phyloP scores from a whole-genome alignment of 2,888 invertebrate genomes.

The Papilio gigon region DNA sequence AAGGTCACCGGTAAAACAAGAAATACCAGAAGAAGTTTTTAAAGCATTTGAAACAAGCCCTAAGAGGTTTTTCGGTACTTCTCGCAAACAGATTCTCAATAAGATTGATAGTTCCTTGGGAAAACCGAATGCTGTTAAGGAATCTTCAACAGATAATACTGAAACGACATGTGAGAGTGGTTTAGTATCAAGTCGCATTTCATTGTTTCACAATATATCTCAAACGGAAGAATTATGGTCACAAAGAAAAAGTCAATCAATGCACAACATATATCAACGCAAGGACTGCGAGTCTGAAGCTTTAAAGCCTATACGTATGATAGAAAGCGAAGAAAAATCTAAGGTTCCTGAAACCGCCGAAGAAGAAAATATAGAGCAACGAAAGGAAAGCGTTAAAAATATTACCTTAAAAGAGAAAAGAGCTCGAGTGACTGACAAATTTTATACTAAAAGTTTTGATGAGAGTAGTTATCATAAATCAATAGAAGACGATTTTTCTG shows the following conservation, averaged over 20 bases:
- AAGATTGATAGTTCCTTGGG: conserved; percentile 76
- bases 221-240: conserved; percentile 64
- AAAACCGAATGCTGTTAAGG: conserved; percentile 58
- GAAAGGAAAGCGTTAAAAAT: conserved; percentile 21
- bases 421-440: conserved; percentile 53
- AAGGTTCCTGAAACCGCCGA: background rate
- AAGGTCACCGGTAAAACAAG: conserved; percentile 61
- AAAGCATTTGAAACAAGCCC: conserved; percentile 79
- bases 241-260: conserved; percentile 62
- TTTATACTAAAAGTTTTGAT: conserved; percentile 58
- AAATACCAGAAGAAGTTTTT: conserved; percentile 75
- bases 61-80: conserved; percentile 77
- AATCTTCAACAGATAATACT: conserved; percentile 53
- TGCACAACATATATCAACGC: conserved; percentile 62
- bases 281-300: conserved; percentile 44
- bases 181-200: conserved; percentile 77
- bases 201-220: conserved; percentile 72
- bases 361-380: conserved; percentile 29
- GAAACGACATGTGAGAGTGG: conserved; percentile 67
- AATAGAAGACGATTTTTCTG: conserved; percentile 45
- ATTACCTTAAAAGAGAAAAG: conserved; percentile 58
- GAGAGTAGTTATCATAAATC: conserved; percentile 41
- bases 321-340: conserved; percentile 10
- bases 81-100: conserved; percentile 73
- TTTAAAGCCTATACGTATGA: conserved; percentile 29